Evolutionary conservation across 2,797 vertebrate genomes (phyloP).

Genomic region (Aphelocoma californica): DNA sequence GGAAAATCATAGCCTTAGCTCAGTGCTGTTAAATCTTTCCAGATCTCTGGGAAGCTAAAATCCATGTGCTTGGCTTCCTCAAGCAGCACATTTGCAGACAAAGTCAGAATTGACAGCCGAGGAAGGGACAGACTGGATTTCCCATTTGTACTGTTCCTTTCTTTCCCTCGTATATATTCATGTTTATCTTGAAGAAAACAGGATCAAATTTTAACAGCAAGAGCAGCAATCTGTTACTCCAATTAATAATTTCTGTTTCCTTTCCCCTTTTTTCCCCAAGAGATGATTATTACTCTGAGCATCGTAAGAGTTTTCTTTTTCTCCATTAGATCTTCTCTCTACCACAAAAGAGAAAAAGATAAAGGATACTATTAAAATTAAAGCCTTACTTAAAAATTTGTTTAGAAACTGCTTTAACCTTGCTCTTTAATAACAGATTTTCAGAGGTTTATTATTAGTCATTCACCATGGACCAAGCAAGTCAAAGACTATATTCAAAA

Average conservation of each 20-base stretch:
- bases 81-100: not conserved
- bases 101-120: not conserved
- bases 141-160: not conserved
- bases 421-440: not conserved
- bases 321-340: not conserved
- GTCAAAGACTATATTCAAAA: not conserved
- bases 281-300: not conserved
- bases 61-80: not conserved
- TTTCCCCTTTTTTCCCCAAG: not conserved
- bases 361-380: not conserved
- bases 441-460: not conserved
- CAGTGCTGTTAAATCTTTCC: not conserved
- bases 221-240: not conserved
- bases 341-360: not conserved
- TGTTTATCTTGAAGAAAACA: not conserved
- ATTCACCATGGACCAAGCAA: not conserved
- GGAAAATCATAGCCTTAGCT: not conserved
- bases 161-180: not conserved
- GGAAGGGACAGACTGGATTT: not conserved
- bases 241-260: not conserved
- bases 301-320: not conserved
- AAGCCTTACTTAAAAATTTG: not conserved
- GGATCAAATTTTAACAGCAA: not conserved
- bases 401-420: not conserved
- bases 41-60: not conserved